phyloP scores from a whole-genome alignment of 2,113 vertebrate species.

The Epinephelus lanceolatus region DNA sequence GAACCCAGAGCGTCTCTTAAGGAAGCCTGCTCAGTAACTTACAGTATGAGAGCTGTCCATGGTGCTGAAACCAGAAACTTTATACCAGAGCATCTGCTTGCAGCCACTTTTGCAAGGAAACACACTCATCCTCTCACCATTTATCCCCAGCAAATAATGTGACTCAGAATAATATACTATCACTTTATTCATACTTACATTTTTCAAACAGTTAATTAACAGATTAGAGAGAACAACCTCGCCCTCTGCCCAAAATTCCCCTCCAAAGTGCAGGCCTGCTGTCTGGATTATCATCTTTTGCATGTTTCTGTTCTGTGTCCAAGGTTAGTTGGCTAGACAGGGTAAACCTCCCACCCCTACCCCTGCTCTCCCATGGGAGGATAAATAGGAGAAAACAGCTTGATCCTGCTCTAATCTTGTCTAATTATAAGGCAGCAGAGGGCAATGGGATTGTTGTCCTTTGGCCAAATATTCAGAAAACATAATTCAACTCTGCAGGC shows the following conservation, averaged over 20 bases:
- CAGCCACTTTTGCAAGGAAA: not conserved
- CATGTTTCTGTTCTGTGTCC: constrained; percentile 29
- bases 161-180: not conserved
- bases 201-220: not conserved
- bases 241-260: too few relatives aligned
- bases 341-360: constrained; percentile 27
- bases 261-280: not conserved
- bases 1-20: not conserved
- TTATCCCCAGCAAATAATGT: not conserved
- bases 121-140: not conserved
- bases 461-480: constrained; percentile 51
- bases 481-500: constrained; percentile 38
- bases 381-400: constrained; percentile 63
- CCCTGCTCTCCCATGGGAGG: constrained; percentile 29
- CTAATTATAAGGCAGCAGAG: constrained; percentile 63
- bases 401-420: constrained; percentile 60
- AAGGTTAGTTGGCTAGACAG: constrained; percentile 50
- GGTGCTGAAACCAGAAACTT: constrained; percentile 70
- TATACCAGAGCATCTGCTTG: not conserved
- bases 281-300: constrained; percentile 4
- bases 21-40: not conserved
- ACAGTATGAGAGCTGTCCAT: constrained; percentile 64
- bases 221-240: not conserved
- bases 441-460: constrained; percentile 60
- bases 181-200: not conserved